Conservation (phyloP, 2,113 vertebrate species). For the Dryoscopus gambensis region DNA sequence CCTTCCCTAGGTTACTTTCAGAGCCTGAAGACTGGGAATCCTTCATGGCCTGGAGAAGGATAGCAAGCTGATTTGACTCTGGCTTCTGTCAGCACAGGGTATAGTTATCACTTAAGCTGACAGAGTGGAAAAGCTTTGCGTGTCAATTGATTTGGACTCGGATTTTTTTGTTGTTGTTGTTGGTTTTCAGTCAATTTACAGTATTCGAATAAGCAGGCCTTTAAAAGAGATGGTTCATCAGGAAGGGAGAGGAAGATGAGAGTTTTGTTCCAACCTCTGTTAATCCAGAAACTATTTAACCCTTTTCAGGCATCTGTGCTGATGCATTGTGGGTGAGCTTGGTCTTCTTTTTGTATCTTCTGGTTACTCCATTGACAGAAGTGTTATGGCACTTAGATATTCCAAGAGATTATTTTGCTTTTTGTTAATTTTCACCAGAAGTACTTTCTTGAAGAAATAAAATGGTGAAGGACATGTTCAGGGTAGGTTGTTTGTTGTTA, state of each 20-base stretch:
- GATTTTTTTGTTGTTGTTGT: background rate
- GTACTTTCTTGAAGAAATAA: background rate
- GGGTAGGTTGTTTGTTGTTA: background rate
- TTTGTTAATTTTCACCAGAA: background rate
- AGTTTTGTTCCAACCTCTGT: background rate
- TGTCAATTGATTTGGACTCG: conserved; percentile 14
- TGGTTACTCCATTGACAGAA: background rate
- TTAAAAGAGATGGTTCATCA: background rate
- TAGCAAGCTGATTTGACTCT: background rate
- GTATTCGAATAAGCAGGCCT: conserved; percentile 19
- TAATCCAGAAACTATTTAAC: conserved; percentile 20
- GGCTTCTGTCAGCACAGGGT: background rate
- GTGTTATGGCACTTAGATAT: background rate
- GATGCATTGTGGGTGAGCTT: background rate
- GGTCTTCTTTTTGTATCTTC: background rate
- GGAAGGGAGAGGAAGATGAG: background rate
- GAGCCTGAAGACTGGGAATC: background rate
- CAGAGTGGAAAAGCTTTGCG: background rate
- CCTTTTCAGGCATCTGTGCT: background rate
- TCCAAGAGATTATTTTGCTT: background rate
- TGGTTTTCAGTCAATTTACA: background rate
- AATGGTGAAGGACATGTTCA: background rate
- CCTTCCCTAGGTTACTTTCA: background rate
- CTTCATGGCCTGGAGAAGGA: conserved; percentile 1
- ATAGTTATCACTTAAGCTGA: background rate